Base-by-base conservation (phyloP, 2,113 vertebrate species). In the Hucho hucho region DNA sequence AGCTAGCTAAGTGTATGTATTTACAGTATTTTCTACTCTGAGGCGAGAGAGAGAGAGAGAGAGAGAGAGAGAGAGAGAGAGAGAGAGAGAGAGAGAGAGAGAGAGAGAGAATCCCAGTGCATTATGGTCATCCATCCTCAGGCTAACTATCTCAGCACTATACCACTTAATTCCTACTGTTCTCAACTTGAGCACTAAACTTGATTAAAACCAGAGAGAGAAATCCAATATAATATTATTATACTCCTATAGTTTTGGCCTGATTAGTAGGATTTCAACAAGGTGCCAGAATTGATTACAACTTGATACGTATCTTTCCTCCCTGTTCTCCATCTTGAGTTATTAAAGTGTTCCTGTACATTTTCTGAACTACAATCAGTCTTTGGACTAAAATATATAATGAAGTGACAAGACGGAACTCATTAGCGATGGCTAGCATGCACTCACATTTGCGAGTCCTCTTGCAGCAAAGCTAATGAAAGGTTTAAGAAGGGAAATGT, bases 61-160 rank as follows among this genome's bases (percentile, higher is more conserved):
- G 46, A 74, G 87, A 81, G 86, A 14, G 76, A 89, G 87, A 89
- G 86, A 29, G 3, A 29, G 28, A 4, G 28, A 29, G 3, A 29
- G 28, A 29, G 28, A 29, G 3, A 4, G 28, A 29, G 28, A 29
- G 3, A 29, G 28, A 29, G 28, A 4, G 28, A 29, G 28, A 29
- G 28, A 29, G 28, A 29, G 28, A 29, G 28, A 0, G 29, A 32
- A 70, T 65, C 75, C 75, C 66, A 16, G 20, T 84, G 82, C 73
- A 83, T 75, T 78, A 88, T 88, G 88, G 78, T 79, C 81, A 76
- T 73, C 64, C 72, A 81, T 79, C 78, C 83, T 43, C 77, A 67
- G 82, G 79, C 66, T 87, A 79, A 87, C 80, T 66, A 43, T 20
- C 78, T 81, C 66, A 72, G 68, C 49, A 53, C 77, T 49, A n/a